phyloP scores from a whole-genome alignment of 2,888 invertebrate species.

The Therioaphis trifolii region DNA sequence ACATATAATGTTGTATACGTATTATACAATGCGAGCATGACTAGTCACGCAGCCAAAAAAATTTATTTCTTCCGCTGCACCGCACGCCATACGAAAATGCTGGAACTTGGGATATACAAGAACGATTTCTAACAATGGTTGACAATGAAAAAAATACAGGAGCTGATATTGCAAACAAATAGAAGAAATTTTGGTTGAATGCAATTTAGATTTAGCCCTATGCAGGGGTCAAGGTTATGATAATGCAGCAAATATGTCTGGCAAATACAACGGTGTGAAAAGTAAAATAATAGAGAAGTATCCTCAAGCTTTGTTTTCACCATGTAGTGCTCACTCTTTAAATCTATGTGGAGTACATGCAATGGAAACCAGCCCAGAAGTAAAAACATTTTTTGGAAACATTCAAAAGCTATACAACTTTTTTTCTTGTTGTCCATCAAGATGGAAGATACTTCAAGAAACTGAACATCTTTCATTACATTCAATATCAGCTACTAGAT shows the following conservation, averaged over 20 bases:
- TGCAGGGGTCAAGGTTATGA: constrained; percentile 21
- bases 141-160: constrained; percentile 26
- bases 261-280: constrained; percentile 15
- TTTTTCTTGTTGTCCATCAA: constrained; percentile 17
- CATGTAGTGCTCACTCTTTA: constrained; percentile 23
- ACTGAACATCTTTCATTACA: constrained; percentile 2
- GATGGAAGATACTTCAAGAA: constrained; percentile 37
- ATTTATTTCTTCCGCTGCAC: constrained; percentile 5
- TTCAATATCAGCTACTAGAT: constrained; percentile 20
- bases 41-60: constrained; percentile 15
- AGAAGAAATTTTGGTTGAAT: background rate
- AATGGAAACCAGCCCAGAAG: constrained; percentile 30
- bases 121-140: constrained; percentile 19
- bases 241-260: constrained; percentile 23
- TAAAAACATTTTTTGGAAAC: constrained; percentile 35
- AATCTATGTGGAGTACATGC: constrained; percentile 23
- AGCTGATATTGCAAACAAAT: constrained; percentile 2
- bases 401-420: constrained; percentile 28
- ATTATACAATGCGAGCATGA: constrained; percentile 22
- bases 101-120: constrained; percentile 27
- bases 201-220: constrained; percentile 32
- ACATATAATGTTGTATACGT: background rate
- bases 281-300: constrained; percentile 33
- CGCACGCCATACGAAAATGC: constrained; percentile 9
- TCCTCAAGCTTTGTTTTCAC: constrained; percentile 29